phyloP scores from a whole-genome alignment of 2,888 invertebrate genomes.

The Blomia tropicalis region DNA sequence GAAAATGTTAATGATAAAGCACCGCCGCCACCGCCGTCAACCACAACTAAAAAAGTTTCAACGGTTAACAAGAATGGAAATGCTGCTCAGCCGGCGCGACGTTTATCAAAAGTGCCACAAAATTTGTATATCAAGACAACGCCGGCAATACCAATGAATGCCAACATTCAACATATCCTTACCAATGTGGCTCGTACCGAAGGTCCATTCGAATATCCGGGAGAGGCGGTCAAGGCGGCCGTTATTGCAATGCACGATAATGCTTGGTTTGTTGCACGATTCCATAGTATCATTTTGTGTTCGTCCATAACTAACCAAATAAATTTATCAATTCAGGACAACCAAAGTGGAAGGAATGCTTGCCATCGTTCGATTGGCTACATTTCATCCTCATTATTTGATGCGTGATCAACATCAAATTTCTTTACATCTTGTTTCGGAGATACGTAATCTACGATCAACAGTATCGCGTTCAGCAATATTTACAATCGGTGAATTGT shows the following conservation, averaged over 20 bases:
- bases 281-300: not conserved
- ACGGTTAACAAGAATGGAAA: not conserved
- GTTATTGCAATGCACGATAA: slow-evolving; percentile 34
- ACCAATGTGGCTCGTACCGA: slow-evolving; percentile 26
- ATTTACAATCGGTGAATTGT: slow-evolving; percentile 60
- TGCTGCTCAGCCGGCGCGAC: not conserved
- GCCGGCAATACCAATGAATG: slow-evolving; percentile 26
- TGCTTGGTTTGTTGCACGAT: slow-evolving; percentile 34
- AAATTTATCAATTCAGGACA: slow-evolving; percentile 36
- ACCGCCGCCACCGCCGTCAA: not conserved
- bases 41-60: not conserved
- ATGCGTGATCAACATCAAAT: slow-evolving; percentile 35
- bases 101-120: slow-evolving; percentile 5
- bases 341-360: slow-evolving; percentile 36
- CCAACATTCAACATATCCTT: slow-evolving; percentile 25
- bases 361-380: slow-evolving; percentile 34
- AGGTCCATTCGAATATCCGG: slow-evolving; percentile 47
- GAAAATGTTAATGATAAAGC: not conserved
- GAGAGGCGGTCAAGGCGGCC: slow-evolving; percentile 48
- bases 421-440: slow-evolving; percentile 42
- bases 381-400: slow-evolving; percentile 35
- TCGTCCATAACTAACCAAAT: not conserved
- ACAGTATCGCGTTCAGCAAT: slow-evolving; percentile 81
- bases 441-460: slow-evolving; percentile 75
- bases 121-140: slow-evolving; percentile 24